Evolutionary conservation across 1,140 invertebrate species (phyloP).

Genomic region (Babylonia areolata): DNA sequence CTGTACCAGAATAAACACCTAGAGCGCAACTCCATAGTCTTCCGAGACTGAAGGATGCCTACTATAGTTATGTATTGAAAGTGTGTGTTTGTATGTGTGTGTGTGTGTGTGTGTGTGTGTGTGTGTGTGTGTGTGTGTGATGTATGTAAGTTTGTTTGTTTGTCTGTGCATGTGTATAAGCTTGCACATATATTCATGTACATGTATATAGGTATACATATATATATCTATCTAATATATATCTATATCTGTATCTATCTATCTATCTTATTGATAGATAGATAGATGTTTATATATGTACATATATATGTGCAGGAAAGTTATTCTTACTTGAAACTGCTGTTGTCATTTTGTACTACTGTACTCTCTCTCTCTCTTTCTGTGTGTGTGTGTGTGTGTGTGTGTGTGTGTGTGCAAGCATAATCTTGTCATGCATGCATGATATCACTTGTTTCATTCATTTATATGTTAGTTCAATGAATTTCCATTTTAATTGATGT

Average conservation of each 20-base stretch:
- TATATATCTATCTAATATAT: too few species aligned
- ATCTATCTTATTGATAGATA: too few species aligned
- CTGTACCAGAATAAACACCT: too few species aligned
- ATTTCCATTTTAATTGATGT: not conserved
- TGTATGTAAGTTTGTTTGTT: not conserved
- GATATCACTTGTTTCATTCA: not conserved
- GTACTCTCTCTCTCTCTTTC: not conserved
- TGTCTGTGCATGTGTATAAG: not conserved
- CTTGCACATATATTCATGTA: too few species aligned
- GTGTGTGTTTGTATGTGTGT: too few species aligned
- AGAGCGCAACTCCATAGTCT: too few species aligned
- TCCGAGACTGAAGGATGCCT: too few species aligned
- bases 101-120: not conserved
- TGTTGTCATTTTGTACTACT: not conserved
- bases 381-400: not conserved
- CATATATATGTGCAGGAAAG: not conserved
- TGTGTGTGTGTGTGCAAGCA: conserved; percentile 3
- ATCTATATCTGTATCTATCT: too few species aligned
- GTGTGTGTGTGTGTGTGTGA: not conserved
- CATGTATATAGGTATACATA: too few species aligned
- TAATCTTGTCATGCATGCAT: too few species aligned
- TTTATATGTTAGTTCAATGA: not conserved
- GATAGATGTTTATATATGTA: too few species aligned
- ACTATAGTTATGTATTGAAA: too few species aligned
- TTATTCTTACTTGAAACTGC: not conserved